A percentile compares a stretch with the other conserved stretches of the same genome.
Evolutionary conservation across 2,888 invertebrate genomes (phyloP).

Genomic region (Noctuana brunneofusca): DNA sequence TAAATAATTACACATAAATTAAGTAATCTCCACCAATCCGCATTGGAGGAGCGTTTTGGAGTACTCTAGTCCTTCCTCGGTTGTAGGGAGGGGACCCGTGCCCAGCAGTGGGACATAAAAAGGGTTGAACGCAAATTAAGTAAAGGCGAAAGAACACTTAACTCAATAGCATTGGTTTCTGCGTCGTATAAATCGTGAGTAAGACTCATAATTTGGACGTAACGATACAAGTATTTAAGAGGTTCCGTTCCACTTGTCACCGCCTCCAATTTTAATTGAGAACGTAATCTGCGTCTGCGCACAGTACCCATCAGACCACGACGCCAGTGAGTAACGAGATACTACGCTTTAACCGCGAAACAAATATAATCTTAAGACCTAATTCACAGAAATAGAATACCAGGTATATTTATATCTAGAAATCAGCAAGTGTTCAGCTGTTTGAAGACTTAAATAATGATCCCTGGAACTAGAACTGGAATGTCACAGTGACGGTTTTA

Average conservation of each 20-base stretch:
- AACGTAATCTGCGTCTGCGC: conserved; percentile 33
- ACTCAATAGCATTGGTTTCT: too few species aligned
- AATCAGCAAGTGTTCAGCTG: conserved; percentile 7
- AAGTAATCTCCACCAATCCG: too few species aligned
- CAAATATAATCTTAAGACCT: conserved; percentile 31
- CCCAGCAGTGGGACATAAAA: too few species aligned
- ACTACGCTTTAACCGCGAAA: conserved; percentile 35
- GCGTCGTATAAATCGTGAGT: too few species aligned
- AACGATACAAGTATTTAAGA: conserved; percentile 16
- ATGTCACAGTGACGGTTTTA: not conserved
- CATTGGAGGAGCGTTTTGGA: too few species aligned
- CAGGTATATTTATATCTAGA: conserved; percentile 20
- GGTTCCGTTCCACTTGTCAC: conserved; percentile 34
- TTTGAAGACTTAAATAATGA: not conserved
- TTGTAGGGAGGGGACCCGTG: too few species aligned
- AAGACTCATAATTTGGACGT: not conserved
- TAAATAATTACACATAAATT: too few species aligned
- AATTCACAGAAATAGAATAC: conserved; percentile 34
- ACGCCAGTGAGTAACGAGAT: conserved; percentile 38
- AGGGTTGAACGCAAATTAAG: too few species aligned
- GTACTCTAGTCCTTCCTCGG: too few species aligned
- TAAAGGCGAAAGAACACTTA: too few species aligned
- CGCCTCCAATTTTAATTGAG: conserved; percentile 32
- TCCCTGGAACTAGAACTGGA: not conserved
- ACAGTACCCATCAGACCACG: conserved; percentile 37